phyloP scores from a whole-genome alignment of 2,888 invertebrate genomes.

The Trypoxylon attenuatum region DNA sequence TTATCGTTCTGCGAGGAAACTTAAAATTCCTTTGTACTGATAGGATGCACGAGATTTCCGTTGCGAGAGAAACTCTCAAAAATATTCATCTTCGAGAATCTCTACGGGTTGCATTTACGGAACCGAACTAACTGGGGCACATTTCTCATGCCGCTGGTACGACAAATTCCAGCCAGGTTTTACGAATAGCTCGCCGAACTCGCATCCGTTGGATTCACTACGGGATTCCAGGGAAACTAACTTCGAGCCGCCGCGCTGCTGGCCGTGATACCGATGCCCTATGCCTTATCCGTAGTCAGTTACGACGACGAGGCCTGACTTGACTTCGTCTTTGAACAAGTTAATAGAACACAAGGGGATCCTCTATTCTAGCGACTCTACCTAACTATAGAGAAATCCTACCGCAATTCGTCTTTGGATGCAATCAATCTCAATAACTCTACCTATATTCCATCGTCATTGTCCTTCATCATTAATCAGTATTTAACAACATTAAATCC shows the following conservation, averaged over 20 bases:
- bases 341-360: constrained; percentile 33
- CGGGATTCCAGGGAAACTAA: constrained; percentile 21
- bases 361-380: constrained; percentile 27
- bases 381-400: constrained; percentile 40
- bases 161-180: constrained; percentile 33
- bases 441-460: no score
- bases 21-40: no score
- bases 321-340: constrained; percentile 22
- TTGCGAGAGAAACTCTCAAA: no score
- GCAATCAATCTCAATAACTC: neutral
- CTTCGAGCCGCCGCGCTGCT: constrained; percentile 22
- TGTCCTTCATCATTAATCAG: no score
- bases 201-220: constrained; percentile 20
- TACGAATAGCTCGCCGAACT: constrained; percentile 25
- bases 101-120: neutral
- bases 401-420: constrained; percentile 5
- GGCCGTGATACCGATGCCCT: constrained; percentile 11
- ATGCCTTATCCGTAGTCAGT: constrained; percentile 13
- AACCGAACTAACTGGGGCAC: constrained; percentile 14
- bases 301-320: constrained; percentile 5
- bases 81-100: neutral
- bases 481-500: no score
- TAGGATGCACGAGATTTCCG: no score
- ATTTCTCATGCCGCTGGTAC: neutral
- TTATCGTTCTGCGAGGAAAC: no score